A percentile compares a stretch with the other conserved stretches of the same genome.
Evolutionary conservation across 2,888 invertebrate species (phyloP).

Genomic region (Xylophagus ater): DNA sequence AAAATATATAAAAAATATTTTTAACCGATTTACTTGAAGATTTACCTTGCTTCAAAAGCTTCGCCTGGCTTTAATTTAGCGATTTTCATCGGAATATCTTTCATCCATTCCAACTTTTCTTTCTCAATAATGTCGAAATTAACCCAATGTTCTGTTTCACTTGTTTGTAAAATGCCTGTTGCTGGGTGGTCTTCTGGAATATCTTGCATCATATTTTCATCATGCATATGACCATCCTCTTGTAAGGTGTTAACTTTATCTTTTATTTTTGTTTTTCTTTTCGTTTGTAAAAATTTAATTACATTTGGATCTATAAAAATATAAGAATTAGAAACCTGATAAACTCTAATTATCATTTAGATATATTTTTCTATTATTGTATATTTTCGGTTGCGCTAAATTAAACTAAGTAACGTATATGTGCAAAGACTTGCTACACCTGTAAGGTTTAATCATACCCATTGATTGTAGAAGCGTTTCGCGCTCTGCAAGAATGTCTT

Average conservation of each 20-base stretch:
- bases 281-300: conserved; percentile 23
- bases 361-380: no score
- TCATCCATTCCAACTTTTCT: conserved; percentile 85
- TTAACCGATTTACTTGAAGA: background rate
- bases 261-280: conserved; percentile 12
- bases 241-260: background rate
- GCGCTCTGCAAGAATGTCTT: conserved; percentile 65
- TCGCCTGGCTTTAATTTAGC: conserved; percentile 46
- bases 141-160: conserved; percentile 60
- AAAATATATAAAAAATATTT: conserved; percentile 11
- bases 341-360: no score
- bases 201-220: conserved; percentile 21
- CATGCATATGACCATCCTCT: conserved; percentile 20
- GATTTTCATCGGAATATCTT: conserved; percentile 49
- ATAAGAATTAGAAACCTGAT: conserved; percentile 15
- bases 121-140: conserved; percentile 78
- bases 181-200: conserved; percentile 41
- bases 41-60: conserved; percentile 58
- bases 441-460: conserved; percentile 21
- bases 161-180: conserved; percentile 48
- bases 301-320: conserved; percentile 13
- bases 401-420: background rate
- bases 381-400: background rate
- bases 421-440: no score
- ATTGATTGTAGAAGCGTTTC: conserved; percentile 48